Evolutionary conservation across 2,888 invertebrate genomes (phyloP), one percentile per base, ranked within the genome.

Genomic region (Chloromyia formosa): DNA sequence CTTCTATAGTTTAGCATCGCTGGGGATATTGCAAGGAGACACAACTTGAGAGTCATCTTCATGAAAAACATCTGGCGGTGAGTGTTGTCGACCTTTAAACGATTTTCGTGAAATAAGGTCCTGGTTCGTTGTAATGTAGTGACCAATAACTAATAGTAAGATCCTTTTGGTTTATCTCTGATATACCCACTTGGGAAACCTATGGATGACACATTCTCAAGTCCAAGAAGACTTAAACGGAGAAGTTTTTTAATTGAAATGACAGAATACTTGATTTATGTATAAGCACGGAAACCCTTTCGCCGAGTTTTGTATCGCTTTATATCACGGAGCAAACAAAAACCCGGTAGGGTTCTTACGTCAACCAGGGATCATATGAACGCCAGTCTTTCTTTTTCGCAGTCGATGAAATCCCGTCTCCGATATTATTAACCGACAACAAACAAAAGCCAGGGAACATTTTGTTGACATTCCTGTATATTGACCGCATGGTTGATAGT

Each of bases 391-490:
- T 66, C 22, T 66, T 20, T 45, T 49, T 20, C 56, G 18, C 56
- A 2, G 56, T 56, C 56, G 27, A 35, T 7, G 4, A 18, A 56
- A 18, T 56, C 56, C 22, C 14, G 66, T 12, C 20, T 18, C 22
- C 45, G 42, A 66, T 66, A 49, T 66, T 66, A 66, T 66, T 42
- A 66, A 45, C 22, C 45, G 45, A 71, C 40, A 18, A 20, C 71
- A 71, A 71, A 71, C 56, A 71, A 71, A 56, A 35, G 1, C 16
- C 18, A 14, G 40, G 45, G 12, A 40, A 69, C n/a, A 71, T 71
- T 56, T 42, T 71, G 71, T 71, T 71, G 58, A 71, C 71, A 71
- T 20, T 18, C 27, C 56, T 20, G 71, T 5, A 56, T 71, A 71
- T 71, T 71, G 71, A 71, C 71, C 58, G n/a, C 54, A 58, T 16